Percentiles rank a stretch among this genome's conserved stretches.
phyloP scores from a whole-genome alignment of 1,140 invertebrate genomes.

The Delia radicum region DNA sequence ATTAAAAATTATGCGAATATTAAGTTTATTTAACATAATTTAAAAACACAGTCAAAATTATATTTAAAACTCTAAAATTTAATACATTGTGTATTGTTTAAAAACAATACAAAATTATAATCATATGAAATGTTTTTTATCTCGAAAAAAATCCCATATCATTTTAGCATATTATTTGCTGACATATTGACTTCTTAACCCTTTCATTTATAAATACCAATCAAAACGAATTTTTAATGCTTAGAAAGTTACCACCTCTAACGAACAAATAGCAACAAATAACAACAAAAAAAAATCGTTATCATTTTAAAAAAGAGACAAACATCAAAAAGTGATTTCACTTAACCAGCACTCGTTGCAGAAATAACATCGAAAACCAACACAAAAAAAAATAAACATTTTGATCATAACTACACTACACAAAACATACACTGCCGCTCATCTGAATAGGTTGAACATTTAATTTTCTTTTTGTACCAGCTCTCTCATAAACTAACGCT shows the following conservation, averaged over 20 bases:
- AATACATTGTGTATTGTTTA: no score
- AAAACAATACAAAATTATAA: no score
- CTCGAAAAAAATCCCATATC: not conserved
- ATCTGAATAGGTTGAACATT: no score
- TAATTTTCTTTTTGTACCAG: not conserved
- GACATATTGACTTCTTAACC: not conserved
- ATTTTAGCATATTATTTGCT: not conserved
- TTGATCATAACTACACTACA: no score
- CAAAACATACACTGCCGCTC: no score
- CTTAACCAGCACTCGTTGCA: not conserved
- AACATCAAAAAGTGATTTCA: not conserved
- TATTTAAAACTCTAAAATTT: no score
- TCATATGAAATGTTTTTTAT: no score
- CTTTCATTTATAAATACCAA: not conserved
- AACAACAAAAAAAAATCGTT: not conserved
- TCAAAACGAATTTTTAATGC: slow-evolving; percentile 2
- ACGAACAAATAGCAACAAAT: not conserved
- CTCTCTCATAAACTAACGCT: not conserved
- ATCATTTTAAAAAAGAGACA: not conserved
- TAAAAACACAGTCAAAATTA: no score
- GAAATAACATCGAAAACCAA: not conserved
- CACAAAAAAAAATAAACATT: no score
- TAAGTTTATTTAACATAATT: no score
- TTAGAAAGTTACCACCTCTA: not conserved
- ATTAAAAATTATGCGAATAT: no score